phyloP scores from a whole-genome alignment of 2,797 vertebrate species.

The Gadopsis bispinosus region DNA sequence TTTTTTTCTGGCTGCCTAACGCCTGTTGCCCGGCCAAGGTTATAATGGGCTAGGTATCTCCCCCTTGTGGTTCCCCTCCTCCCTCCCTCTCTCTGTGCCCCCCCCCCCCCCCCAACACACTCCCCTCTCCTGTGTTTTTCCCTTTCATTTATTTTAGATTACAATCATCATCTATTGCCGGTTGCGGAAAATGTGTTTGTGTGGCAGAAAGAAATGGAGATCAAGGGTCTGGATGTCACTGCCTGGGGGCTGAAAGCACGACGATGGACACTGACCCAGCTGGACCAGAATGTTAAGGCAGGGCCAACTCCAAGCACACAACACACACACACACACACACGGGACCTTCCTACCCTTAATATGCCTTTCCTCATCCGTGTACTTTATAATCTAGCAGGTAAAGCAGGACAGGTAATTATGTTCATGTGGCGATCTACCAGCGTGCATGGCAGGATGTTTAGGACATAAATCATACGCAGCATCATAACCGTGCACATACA shows the following conservation, averaged over 20 bases:
- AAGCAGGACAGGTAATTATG: not conserved
- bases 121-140: conserved; percentile 49
- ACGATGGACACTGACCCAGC: conserved; percentile 62
- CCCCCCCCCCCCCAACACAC: not conserved
- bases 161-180: conserved; percentile 85
- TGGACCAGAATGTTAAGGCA: conserved; percentile 41
- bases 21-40: conserved; percentile 93
- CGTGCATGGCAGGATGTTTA: conserved; percentile 6
- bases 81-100: not conserved
- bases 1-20: conserved; percentile 73
- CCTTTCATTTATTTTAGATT: conserved; percentile 94
- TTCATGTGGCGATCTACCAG: not conserved
- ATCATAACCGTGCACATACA: conserved; percentile 1
- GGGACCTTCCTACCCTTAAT: not conserved
- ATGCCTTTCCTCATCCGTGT: not conserved
- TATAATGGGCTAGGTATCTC: conserved; percentile 88
- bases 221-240: conserved; percentile 53
- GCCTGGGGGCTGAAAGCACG: conserved; percentile 48
- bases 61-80: conserved; percentile 35
- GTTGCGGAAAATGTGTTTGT: conserved; percentile 68
- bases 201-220: conserved; percentile 69
- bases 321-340: not conserved
- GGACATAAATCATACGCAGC: conserved; percentile 14
- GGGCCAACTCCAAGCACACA: conserved; percentile 9
- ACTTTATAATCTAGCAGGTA: conserved; percentile 13